Evolutionary conservation across 1,140 invertebrate species (phyloP).

Genomic region (Dendrolimus kikuchii): DNA sequence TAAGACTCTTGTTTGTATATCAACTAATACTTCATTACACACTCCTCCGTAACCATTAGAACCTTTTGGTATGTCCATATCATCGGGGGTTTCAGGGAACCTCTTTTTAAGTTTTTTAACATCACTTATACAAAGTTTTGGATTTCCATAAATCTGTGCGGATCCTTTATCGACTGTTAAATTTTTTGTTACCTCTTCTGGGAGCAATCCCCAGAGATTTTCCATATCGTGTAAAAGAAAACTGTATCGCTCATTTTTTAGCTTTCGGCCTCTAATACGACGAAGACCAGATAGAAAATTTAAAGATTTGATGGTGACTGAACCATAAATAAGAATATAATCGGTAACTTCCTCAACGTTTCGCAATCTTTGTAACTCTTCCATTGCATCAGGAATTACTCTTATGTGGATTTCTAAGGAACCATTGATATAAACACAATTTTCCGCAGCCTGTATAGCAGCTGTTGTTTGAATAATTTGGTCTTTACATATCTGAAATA

Average conservation of each 20-base stretch:
- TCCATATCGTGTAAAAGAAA: slow-evolving; percentile 81
- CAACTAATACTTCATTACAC: slow-evolving; percentile 35
- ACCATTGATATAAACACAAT: slow-evolving; percentile 66
- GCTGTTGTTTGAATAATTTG: slow-evolving; percentile 29
- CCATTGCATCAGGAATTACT: slow-evolving; percentile 70
- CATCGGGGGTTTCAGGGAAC: slow-evolving; percentile 32
- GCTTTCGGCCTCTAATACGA: slow-evolving; percentile 49
- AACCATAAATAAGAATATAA: slow-evolving; percentile 81
- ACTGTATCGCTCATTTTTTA: slow-evolving; percentile 74
- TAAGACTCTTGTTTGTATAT: slow-evolving; percentile 27
- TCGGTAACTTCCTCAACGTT: slow-evolving; percentile 83
- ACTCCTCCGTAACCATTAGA: slow-evolving; percentile 49
- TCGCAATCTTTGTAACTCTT: slow-evolving; percentile 82
- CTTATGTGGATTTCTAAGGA: slow-evolving; percentile 44
- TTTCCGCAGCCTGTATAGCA: slow-evolving; percentile 35
- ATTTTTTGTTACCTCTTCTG: slow-evolving; percentile 50
- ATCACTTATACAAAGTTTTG: slow-evolving; percentile 79
- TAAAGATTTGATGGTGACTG: slow-evolving; percentile 82
- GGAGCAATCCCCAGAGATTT: slow-evolving; percentile 79
- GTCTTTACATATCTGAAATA: slow-evolving; percentile 44
- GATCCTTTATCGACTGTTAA: slow-evolving; percentile 75
- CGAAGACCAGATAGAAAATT: slow-evolving; percentile 83
- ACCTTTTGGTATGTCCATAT: slow-evolving; percentile 30
- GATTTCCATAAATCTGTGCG: slow-evolving; percentile 83
- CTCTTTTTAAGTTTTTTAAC: slow-evolving; percentile 74